Evolutionary conservation across 2,113 vertebrate species (phyloP).

Genomic region (Tapirus terrestris): DNA sequence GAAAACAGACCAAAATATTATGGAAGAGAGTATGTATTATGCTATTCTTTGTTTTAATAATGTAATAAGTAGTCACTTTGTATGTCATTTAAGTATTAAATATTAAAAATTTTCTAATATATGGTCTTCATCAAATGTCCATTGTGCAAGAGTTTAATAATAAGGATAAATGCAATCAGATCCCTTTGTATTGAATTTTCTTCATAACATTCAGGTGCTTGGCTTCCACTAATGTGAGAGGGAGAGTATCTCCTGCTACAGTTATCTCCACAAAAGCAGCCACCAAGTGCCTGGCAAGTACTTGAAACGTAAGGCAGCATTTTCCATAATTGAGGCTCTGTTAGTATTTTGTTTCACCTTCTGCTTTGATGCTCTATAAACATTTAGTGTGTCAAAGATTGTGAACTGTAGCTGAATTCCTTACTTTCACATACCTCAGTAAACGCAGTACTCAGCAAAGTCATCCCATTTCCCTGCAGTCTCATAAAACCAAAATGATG

Average conservation of each 20-base stretch:
- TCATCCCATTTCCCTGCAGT: neutral
- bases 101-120: constrained; percentile 44
- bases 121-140: constrained; percentile 24
- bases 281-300: neutral
- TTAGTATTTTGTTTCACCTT: constrained; percentile 55
- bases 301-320: neutral
- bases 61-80: constrained; percentile 57
- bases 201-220: neutral
- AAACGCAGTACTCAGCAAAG: neutral
- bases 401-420: rapidly evolving
- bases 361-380: neutral
- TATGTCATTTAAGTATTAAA: constrained; percentile 62
- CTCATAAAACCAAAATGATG: neutral
- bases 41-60: constrained; percentile 73
- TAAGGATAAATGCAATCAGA: constrained; percentile 61
- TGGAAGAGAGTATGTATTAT: constrained; percentile 97
- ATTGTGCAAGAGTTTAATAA: constrained; percentile 49
- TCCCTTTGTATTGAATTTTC: constrained; percentile 51
- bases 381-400: neutral
- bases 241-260: neutral
- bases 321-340: neutral
- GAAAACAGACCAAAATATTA: constrained; percentile 98
- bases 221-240: neutral
- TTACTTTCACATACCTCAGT: neutral
- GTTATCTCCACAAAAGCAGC: neutral